Conservation (phyloP, 2,888 invertebrate species). For the Caradrina kadenii region DNA sequence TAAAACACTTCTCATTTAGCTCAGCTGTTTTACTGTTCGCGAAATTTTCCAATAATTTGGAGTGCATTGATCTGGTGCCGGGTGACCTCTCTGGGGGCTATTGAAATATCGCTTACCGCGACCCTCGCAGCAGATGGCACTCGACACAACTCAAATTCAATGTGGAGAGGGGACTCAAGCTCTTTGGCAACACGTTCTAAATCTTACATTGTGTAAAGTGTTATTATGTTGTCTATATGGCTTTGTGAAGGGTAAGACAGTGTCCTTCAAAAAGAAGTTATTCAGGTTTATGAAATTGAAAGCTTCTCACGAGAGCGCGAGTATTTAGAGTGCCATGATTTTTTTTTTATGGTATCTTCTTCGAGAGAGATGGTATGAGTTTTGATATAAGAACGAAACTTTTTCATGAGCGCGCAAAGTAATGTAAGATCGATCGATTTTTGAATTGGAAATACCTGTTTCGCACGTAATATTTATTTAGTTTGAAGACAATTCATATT, state of each 20-base stretch:
- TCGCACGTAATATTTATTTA: no score
- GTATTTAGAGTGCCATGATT: background rate
- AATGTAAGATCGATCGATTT: no score
- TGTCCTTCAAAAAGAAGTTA: constrained; percentile 20
- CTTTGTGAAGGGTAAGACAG: constrained; percentile 18
- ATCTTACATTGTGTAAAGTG: constrained; percentile 45
- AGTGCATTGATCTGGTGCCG: constrained; percentile 69
- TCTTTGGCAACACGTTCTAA: constrained; percentile 52
- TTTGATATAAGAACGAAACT: no score
- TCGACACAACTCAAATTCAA: constrained; percentile 77
- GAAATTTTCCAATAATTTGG: constrained; percentile 79
- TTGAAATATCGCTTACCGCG: constrained; percentile 82
- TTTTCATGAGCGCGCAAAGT: no score
- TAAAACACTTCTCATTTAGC: constrained; percentile 46
- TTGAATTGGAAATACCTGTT: no score
- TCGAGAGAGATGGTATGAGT: background rate
- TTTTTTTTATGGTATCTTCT: background rate
- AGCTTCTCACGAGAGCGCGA: background rate
- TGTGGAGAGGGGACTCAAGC: constrained; percentile 62
- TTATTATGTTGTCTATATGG: constrained; percentile 45
- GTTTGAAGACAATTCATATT: no score
- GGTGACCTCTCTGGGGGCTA: constrained; percentile 70
- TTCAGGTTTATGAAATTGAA: constrained; percentile 3
- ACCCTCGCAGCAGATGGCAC: constrained; percentile 69
- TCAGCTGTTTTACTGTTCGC: constrained; percentile 65